These are phyloP conservation scores for Anadara kagoshimensis DNA, from an alignment of 1,140 invertebrate genomes.

Conservation along the genomic window DNA sequence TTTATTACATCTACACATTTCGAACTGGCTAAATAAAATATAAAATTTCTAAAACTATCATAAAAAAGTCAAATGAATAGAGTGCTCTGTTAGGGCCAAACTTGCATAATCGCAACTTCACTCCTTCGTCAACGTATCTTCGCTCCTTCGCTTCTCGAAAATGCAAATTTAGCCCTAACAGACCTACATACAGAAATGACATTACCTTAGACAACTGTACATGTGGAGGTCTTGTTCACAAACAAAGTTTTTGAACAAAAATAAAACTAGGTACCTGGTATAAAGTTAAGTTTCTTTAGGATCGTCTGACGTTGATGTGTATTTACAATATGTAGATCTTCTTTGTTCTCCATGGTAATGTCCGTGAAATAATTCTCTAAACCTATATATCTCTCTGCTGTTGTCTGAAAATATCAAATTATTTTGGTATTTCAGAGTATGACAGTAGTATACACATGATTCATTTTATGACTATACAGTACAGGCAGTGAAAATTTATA, in stretches of 20 bases:
- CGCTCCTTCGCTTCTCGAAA: not conserved
- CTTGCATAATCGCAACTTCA: too few relatives aligned
- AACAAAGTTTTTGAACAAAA: not conserved
- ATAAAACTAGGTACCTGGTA: constrained; percentile 15
- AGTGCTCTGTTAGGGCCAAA: too few relatives aligned
- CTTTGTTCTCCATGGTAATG: constrained; percentile 19
- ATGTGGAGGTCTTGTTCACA: too few relatives aligned
- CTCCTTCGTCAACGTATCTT: too few relatives aligned
- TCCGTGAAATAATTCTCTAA: constrained; percentile 36
- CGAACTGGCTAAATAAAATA: too few relatives aligned
- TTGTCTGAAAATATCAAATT: constrained; percentile 10
- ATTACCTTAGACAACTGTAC: too few relatives aligned
- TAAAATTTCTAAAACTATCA: too few relatives aligned
- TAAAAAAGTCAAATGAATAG: too few relatives aligned
- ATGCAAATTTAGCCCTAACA: not conserved
- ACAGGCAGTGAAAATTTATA: not conserved
- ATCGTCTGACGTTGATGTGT: constrained; percentile 26
- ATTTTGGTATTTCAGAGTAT: not conserved
- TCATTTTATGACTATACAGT: not conserved
- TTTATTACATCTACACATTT: too few relatives aligned
- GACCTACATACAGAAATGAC: too few relatives aligned
- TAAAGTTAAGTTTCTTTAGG: constrained; percentile 11
- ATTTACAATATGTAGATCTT: constrained; percentile 24
- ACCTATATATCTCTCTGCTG: constrained; percentile 36
- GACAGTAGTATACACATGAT: not conserved